A percentile compares a stretch with the other conserved stretches of the same genome.
Conservation (phyloP, 1,140 invertebrate species). For the Drosophila kohkoa region DNA sequence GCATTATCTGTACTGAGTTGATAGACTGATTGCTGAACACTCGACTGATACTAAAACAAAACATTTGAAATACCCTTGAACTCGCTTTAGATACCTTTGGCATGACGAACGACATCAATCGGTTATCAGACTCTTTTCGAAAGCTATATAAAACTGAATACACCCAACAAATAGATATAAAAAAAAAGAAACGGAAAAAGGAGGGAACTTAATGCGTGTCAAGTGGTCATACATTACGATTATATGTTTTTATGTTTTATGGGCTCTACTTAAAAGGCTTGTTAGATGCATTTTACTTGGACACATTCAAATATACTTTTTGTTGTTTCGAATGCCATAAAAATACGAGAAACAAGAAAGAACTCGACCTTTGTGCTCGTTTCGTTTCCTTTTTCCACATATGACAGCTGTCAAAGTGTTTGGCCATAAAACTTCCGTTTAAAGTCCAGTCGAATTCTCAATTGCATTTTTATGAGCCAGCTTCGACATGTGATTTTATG, state of each 20-base stretch:
- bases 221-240: slow-evolving; percentile 70
- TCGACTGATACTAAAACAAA: not conserved
- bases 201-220: slow-evolving; percentile 73
- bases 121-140: not conserved
- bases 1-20: not conserved
- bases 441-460: slow-evolving; percentile 47
- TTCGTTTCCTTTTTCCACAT: not conserved
- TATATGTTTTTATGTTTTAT: slow-evolving; percentile 72
- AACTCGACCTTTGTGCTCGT: not conserved
- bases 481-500: slow-evolving; percentile 25
- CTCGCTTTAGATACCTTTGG: not conserved
- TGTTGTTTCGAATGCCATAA: slow-evolving; percentile 40
- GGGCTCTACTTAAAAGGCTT: slow-evolving; percentile 60
- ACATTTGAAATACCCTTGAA: not conserved
- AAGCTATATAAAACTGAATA: slow-evolving; percentile 11
- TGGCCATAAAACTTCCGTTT: slow-evolving; percentile 46
- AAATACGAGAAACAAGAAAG: slow-evolving; percentile 12
- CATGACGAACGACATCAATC: not conserved
- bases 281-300: slow-evolving; percentile 22
- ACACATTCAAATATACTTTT: slow-evolving; percentile 30
- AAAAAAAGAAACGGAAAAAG: slow-evolving; percentile 14
- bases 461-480: slow-evolving; percentile 72
- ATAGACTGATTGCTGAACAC: not conserved
- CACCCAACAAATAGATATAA: slow-evolving; percentile 9
- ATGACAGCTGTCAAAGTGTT: slow-evolving; percentile 51